Conservation (phyloP, 2,888 invertebrate species). For the Tineola bisselliella region DNA sequence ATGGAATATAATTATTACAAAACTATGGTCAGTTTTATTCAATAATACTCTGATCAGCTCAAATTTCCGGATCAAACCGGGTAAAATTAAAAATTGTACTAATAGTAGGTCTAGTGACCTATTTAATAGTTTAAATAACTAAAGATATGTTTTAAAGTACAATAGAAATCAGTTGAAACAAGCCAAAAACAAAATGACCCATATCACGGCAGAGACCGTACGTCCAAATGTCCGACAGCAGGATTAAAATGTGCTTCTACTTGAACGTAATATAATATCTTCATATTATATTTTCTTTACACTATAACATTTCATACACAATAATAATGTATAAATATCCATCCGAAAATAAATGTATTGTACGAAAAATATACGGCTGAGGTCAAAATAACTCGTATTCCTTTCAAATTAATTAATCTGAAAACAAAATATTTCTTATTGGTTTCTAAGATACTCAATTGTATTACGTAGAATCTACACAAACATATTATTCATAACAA, state of each 20-base stretch:
- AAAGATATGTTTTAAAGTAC: not conserved
- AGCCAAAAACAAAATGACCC: not conserved
- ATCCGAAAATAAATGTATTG: not conserved
- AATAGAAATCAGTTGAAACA: not conserved
- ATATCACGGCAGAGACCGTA: not conserved
- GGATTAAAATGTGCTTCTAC: conserved; percentile 6
- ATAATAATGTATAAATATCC: not conserved
- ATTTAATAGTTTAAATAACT: not conserved
- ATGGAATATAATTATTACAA: too few species aligned
- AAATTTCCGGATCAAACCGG: too few species aligned
- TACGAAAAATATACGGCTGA: not conserved
- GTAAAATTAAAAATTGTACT: too few species aligned
- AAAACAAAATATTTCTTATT: too few species aligned
- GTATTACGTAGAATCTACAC: too few species aligned
- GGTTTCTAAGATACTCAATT: too few species aligned
- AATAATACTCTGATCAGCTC: too few species aligned
- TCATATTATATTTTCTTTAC: not conserved
- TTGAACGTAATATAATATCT: not conserved
- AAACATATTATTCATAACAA: too few species aligned
- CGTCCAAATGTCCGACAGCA: not conserved
- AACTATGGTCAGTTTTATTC: too few species aligned
- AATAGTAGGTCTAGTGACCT: too few species aligned
- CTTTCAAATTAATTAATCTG: too few species aligned
- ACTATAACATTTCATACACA: not conserved
- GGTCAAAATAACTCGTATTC: not conserved